These are phyloP conservation scores for Tapera naevia DNA, from an alignment of 2,797 vertebrate genomes.

Conservation along the genomic window DNA sequence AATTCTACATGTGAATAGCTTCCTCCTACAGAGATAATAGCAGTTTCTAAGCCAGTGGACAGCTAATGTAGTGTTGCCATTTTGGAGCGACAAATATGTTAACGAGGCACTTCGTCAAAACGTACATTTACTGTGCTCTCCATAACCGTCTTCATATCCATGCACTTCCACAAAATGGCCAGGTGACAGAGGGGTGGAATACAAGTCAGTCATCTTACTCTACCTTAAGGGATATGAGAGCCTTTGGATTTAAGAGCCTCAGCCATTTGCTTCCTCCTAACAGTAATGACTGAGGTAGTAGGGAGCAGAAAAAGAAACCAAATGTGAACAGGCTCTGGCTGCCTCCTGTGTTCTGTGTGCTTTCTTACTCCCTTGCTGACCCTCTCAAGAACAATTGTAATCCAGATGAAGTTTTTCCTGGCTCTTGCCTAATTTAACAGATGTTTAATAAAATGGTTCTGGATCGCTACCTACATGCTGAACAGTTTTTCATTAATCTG, in stretches of 20 bases:
- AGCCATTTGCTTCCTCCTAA: background rate
- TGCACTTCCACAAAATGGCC: background rate
- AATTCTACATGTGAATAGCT: background rate
- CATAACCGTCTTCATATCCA: background rate
- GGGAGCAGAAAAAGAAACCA: background rate
- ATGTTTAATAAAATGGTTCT: slow-evolving; percentile 51
- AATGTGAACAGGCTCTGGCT: slow-evolving; percentile 4
- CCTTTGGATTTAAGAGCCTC: background rate
- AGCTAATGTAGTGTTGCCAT: background rate
- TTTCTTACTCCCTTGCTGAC: slow-evolving; percentile 29
- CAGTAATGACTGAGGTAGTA: background rate
- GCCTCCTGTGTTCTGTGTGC: background rate
- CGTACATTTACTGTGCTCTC: background rate
- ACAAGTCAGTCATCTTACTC: background rate
- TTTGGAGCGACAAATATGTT: background rate
- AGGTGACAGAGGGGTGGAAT: background rate
- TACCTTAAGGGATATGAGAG: background rate
- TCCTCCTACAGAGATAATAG: slow-evolving; percentile 21
- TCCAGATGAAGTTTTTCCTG: slow-evolving; percentile 56
- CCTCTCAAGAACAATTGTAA: slow-evolving; percentile 39
- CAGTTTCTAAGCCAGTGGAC: background rate
- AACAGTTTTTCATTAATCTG: background rate
- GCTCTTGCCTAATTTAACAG: slow-evolving; percentile 19
- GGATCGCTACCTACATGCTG: background rate
- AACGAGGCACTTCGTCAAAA: background rate